These are phyloP conservation scores for Lindbergichthys nudifrons DNA, from an alignment of 2,797 vertebrate genomes.

Conservation along the genomic window DNA sequence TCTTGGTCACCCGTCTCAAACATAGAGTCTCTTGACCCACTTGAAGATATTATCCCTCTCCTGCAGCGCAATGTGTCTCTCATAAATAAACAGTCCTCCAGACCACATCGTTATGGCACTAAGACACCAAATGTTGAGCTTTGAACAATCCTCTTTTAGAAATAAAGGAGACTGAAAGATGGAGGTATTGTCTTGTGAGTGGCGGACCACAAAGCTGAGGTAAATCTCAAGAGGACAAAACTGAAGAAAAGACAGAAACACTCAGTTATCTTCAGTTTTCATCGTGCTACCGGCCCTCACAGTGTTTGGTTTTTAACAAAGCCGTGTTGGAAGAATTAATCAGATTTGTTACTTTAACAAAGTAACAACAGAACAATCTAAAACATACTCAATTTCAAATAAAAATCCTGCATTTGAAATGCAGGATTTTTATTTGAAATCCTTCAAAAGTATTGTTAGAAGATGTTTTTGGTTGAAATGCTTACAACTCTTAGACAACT, in stretches of 20 bases:
- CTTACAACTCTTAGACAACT: neutral
- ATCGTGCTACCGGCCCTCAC: conserved; percentile 1
- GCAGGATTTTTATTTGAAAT: too few relatives aligned
- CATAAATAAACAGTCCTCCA: conserved; percentile 77
- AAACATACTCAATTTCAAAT: neutral
- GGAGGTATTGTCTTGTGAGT: conserved; percentile 73
- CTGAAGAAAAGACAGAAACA: conserved; percentile 32
- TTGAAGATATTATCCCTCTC: conserved; percentile 74
- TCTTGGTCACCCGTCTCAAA: conserved; percentile 69
- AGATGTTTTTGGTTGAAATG: neutral
- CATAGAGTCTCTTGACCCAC: conserved; percentile 68
- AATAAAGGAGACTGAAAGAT: conserved; percentile 60
- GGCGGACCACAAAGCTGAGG: conserved; percentile 64
- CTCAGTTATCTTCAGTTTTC: conserved; percentile 13
- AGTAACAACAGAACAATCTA: neutral
- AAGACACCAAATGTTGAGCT: conserved; percentile 77
- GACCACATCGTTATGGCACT: conserved; percentile 80
- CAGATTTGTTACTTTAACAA: neutral
- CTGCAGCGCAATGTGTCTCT: conserved; percentile 73
- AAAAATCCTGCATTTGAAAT: neutral
- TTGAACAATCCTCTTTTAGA: conserved; percentile 66
- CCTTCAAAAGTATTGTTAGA: neutral
- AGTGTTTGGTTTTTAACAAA: conserved; percentile 24
- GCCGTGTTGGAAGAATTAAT: neutral
- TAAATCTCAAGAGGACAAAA: conserved; percentile 50